These are phyloP conservation scores for Amaurobius ferox DNA, from an alignment of 2,888 invertebrate species.

Conservation along the genomic window DNA sequence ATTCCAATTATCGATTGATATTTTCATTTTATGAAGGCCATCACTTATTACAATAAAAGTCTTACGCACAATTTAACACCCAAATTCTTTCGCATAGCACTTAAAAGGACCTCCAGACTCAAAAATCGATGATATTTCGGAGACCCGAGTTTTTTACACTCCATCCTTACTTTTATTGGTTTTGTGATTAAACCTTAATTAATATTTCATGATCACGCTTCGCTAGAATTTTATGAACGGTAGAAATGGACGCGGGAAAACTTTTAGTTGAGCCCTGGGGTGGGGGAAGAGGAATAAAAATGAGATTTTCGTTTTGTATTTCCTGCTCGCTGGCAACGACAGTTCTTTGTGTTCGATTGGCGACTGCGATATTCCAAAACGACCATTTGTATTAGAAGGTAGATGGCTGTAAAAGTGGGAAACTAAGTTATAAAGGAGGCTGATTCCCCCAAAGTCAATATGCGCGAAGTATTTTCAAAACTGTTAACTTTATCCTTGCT, in stretches of 20 bases:
- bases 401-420: background rate
- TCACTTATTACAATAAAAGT: slow-evolving; percentile 46
- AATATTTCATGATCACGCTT: slow-evolving; percentile 60
- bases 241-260: slow-evolving; percentile 17
- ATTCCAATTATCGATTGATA: slow-evolving; percentile 42
- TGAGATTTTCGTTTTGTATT: slow-evolving; percentile 15
- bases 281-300: slow-evolving; percentile 14
- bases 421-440: background rate
- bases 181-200: slow-evolving; percentile 68
- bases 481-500: too few species aligned
- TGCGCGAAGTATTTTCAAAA: background rate
- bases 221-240: slow-evolving; percentile 55
- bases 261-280: background rate
- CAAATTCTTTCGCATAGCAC: slow-evolving; percentile 41
- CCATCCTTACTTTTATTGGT: slow-evolving; percentile 57
- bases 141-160: background rate
- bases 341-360: slow-evolving; percentile 3
- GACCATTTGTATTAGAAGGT: slow-evolving; percentile 28
- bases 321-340: background rate
- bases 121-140: slow-evolving; percentile 42
- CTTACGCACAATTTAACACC: slow-evolving; percentile 56
- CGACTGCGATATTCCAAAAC: slow-evolving; percentile 21
- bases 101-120: slow-evolving; percentile 25
- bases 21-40: slow-evolving; percentile 50
- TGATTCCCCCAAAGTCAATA: background rate